These are phyloP conservation scores for Mormyrus lacerda DNA, from an alignment of 2,113 vertebrate species.

Conservation along the genomic window DNA sequence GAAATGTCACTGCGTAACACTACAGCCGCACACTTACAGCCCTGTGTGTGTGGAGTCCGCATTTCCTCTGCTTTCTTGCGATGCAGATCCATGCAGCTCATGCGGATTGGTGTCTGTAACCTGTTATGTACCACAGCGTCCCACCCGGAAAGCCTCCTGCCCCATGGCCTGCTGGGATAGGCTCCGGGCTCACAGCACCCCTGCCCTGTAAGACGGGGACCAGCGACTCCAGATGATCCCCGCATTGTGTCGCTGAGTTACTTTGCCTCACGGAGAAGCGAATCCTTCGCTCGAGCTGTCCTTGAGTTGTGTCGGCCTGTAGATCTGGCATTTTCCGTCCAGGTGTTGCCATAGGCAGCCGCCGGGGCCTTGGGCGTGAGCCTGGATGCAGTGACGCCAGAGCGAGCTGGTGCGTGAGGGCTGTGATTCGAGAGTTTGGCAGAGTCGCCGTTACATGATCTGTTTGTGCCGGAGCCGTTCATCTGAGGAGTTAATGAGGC, in stretches of 20 bases:
- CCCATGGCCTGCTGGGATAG: not conserved
- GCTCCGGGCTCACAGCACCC: not conserved
- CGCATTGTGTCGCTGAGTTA: not conserved
- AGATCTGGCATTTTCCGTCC: not conserved
- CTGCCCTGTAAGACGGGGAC: not conserved
- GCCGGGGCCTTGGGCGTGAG: not conserved
- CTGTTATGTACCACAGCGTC: not conserved
- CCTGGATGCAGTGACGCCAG: not conserved
- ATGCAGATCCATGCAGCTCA: not conserved
- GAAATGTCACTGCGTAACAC: not conserved
- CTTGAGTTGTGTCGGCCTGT: not conserved
- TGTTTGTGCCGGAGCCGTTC: not conserved
- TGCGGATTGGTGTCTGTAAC: not conserved
- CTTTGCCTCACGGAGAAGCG: not conserved
- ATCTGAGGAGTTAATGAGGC: not conserved
- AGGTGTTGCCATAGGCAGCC: not conserved
- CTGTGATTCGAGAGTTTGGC: not conserved
- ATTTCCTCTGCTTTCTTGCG: not conserved
- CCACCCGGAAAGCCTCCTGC: not conserved
- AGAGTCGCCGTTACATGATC: not conserved
- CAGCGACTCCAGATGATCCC: not conserved
- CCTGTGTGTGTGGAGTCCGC: not conserved
- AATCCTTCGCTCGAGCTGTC: not conserved
- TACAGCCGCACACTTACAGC: not conserved
- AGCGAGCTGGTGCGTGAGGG: not conserved